Evolutionary conservation across 2,113 vertebrate genomes (phyloP).

Genomic region (Asarcornis scutulata): DNA sequence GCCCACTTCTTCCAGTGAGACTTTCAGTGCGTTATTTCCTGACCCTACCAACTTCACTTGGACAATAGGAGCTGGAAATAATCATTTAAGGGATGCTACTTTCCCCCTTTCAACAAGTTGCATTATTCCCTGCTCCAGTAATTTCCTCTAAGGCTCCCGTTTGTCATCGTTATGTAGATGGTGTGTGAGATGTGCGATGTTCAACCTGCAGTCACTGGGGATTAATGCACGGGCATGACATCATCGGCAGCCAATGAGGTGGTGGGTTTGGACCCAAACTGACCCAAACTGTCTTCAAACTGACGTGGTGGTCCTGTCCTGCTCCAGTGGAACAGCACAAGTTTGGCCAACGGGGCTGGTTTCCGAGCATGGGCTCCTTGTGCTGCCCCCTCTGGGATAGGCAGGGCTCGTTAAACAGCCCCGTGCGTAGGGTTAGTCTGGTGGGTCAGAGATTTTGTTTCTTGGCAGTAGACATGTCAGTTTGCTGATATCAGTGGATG

Average conservation of each 20-base stretch:
- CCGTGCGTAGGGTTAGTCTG: rapidly evolving
- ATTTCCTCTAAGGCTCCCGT: background rate
- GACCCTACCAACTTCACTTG: slow-evolving; percentile 45
- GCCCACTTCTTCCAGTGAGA: background rate
- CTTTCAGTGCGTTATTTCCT: background rate
- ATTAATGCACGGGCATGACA: slow-evolving; percentile 70
- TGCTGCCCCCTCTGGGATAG: background rate
- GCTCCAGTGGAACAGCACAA: background rate
- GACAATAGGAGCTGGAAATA: background rate
- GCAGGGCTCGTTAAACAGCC: rapidly evolving
- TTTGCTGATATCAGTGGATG: background rate
- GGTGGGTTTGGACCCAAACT: slow-evolving; percentile 38
- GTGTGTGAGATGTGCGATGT: slow-evolving; percentile 17
- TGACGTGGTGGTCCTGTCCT: background rate
- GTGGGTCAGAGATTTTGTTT: background rate
- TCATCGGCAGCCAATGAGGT: slow-evolving; percentile 73
- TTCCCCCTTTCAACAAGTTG: slow-evolving; percentile 61
- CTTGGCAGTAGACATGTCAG: background rate
- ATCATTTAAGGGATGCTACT: background rate
- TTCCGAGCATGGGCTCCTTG: background rate
- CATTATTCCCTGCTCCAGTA: slow-evolving; percentile 27
- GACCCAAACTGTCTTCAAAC: slow-evolving; percentile 50
- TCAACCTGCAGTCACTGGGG: slow-evolving; percentile 66
- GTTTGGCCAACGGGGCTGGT: background rate
- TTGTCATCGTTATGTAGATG: slow-evolving; percentile 28